These are phyloP conservation scores for Xenopus petersii DNA, from an alignment of 2,797 vertebrate genomes.

Conservation along the genomic window DNA sequence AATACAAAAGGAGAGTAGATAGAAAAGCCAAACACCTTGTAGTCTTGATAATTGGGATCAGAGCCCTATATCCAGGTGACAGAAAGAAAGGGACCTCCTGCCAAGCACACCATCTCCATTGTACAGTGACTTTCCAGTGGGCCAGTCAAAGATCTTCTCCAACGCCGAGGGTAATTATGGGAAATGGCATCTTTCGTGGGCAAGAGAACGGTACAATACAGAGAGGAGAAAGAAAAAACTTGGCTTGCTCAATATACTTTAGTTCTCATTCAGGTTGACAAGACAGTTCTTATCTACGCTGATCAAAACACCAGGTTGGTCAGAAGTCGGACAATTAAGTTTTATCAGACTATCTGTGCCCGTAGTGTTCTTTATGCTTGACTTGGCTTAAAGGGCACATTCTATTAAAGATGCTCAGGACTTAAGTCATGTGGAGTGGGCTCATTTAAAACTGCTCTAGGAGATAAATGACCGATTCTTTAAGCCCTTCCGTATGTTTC, in stretches of 20 bases:
- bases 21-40: not conserved
- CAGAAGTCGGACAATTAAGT: not conserved
- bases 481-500: conserved; percentile 18
- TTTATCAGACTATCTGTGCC: not conserved
- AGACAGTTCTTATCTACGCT: not conserved
- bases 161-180: conserved; percentile 5
- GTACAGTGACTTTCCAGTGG: not conserved
- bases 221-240: no score
- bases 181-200: not conserved
- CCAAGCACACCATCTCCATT: conserved; percentile 18
- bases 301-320: not conserved
- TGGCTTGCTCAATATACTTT: not conserved
- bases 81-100: not conserved
- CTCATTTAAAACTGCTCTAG: conserved; percentile 17
- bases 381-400: conserved; percentile 21
- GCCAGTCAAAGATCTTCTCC: no score
- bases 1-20: not conserved
- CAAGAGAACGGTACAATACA: not conserved
- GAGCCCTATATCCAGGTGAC: conserved; percentile 3
- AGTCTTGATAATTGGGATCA: conserved; percentile 31
- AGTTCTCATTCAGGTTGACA: not conserved
- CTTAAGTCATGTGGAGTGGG: conserved; percentile 2
- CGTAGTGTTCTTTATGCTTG: conserved; percentile 8
- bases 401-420: conserved; percentile 2
- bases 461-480: conserved; percentile 27